These are phyloP conservation scores for Anoura caudifer DNA, from an alignment of 2,113 vertebrate genomes.

Conservation along the genomic window DNA sequence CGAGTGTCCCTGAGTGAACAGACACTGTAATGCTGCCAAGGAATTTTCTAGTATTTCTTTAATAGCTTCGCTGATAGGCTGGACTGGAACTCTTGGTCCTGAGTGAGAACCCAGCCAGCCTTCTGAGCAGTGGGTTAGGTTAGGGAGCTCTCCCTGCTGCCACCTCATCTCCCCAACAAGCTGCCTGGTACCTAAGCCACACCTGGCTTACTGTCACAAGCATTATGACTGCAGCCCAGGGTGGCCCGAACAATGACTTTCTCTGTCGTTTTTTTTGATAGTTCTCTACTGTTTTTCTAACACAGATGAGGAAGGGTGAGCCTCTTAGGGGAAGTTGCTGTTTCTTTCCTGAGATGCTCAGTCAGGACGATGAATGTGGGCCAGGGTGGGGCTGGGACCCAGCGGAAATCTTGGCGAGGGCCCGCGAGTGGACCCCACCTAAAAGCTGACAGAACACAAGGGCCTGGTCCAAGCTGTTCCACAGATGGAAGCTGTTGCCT, in stretches of 20 bases:
- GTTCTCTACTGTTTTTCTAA: constrained; percentile 57
- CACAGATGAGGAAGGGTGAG: constrained; percentile 37
- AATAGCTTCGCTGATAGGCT: background rate
- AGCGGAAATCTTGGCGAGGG: constrained; percentile 14
- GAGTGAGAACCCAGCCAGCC: background rate
- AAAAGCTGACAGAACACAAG: constrained; percentile 47
- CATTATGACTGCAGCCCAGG: background rate
- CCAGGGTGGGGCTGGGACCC: constrained; percentile 59
- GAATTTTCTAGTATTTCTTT: background rate
- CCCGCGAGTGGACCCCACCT: constrained; percentile 56
- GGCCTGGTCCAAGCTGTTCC: constrained; percentile 51
- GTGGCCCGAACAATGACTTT: background rate
- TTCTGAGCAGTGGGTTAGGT: background rate
- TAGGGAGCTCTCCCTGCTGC: background rate
- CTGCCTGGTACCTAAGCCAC: background rate
- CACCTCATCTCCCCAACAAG: background rate
- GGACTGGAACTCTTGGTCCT: background rate
- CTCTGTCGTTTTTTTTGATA: constrained; percentile 29
- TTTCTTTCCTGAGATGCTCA: constrained; percentile 42
- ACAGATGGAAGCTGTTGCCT: constrained; percentile 48
- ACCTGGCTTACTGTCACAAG: constrained; percentile 22
- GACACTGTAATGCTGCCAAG: background rate
- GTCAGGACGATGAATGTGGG: background rate
- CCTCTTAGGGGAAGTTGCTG: constrained; percentile 65
- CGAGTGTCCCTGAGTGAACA: background rate